These are phyloP conservation scores for Apostichopus japonicus DNA, from an alignment of 35 echinoderm and acorn worm species.

Conservation along the genomic window DNA sequence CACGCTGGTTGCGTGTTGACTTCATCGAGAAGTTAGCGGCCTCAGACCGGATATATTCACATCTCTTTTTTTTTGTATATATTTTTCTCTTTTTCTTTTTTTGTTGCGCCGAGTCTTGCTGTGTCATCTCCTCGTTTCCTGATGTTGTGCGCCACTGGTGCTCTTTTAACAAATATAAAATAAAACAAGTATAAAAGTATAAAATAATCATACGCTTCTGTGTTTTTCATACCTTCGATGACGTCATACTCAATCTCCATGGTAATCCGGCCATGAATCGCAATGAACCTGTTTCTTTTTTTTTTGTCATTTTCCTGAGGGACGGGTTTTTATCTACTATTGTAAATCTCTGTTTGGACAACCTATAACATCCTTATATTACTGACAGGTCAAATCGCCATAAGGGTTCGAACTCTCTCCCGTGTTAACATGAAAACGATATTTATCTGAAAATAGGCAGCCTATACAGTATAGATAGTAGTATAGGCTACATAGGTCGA, in stretches of 20 bases:
- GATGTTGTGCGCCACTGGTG: slow-evolving; percentile 15
- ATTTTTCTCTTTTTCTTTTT: background rate
- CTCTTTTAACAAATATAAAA: background rate
- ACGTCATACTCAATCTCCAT: background rate
- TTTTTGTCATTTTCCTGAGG: too few species aligned
- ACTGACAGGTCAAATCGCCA: too few species aligned
- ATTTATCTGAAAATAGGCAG: too few species aligned
- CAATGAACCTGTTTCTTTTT: background rate
- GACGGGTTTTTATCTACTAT: too few species aligned
- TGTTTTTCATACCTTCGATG: background rate
- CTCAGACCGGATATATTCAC: slow-evolving; percentile 17
- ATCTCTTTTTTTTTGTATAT: background rate
- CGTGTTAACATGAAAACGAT: too few species aligned
- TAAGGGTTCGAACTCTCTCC: too few species aligned
- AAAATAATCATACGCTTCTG: background rate
- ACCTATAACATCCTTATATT: too few species aligned
- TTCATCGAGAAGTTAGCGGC: background rate
- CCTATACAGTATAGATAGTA: too few species aligned
- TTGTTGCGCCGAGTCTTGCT: background rate
- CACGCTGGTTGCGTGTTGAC: slow-evolving; percentile 51
- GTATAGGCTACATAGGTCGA: too few species aligned
- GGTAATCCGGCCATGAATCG: background rate
- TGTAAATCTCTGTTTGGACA: too few species aligned
- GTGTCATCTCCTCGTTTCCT: background rate
- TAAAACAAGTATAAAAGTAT: too few species aligned